Conservation (phyloP, 2,888 invertebrate genomes). For the Zelleria hepariella region DNA sequence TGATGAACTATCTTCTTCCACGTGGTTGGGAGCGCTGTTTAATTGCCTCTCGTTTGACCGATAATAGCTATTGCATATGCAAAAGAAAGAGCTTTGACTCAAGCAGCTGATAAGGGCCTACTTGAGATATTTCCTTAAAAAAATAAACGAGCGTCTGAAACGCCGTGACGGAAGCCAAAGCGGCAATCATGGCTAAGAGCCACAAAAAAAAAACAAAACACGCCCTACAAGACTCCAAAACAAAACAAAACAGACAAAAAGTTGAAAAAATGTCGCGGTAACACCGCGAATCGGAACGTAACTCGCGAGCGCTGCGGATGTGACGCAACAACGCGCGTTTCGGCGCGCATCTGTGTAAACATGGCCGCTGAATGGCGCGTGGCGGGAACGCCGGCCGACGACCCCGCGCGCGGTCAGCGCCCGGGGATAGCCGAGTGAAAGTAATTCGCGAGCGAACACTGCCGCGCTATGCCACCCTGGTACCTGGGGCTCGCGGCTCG, state of each 20-base stretch:
- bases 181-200: neutral
- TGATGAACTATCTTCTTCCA: conserved; percentile 8
- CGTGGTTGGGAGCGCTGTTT: neutral
- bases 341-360: conserved; percentile 71
- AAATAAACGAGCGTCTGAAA: neutral
- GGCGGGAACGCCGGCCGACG: conserved; percentile 54
- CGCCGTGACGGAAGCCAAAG: neutral
- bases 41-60: too few relatives aligned
- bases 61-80: too few relatives aligned
- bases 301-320: conserved; percentile 61
- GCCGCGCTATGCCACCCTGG: conserved; percentile 57
- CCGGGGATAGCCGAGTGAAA: conserved; percentile 69
- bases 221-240: neutral
- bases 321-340: conserved; percentile 65
- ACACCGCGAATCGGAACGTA: conserved; percentile 51
- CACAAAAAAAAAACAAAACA: neutral
- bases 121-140: neutral
- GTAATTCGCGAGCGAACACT: conserved; percentile 67
- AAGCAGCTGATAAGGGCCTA: too few relatives aligned
- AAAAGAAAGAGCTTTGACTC: too few relatives aligned
- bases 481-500: conserved; percentile 26
- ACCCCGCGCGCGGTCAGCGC: conserved; percentile 62
- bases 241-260: neutral
- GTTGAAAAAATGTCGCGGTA: neutral
- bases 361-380: conserved; percentile 65